Evolutionary conservation across 2,888 invertebrate genomes (phyloP).

Genomic region (Zootermopsis nevadensis): DNA sequence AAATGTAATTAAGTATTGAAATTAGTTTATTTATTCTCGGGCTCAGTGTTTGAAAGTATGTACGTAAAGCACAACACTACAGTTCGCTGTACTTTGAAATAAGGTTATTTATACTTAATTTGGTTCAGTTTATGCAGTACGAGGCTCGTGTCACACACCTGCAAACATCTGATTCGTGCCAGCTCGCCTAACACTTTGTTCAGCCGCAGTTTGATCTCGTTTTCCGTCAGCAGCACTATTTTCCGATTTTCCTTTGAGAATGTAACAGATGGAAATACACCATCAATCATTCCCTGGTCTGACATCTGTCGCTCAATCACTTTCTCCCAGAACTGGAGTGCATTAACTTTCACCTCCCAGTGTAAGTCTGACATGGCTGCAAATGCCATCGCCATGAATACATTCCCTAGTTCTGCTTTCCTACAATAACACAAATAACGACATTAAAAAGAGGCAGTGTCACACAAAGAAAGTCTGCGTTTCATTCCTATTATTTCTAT

Average conservation of each 20-base stretch:
- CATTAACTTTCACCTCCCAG: conserved; percentile 83
- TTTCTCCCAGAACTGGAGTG: conserved; percentile 78
- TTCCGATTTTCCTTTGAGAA: conserved; percentile 83
- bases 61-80: no score
- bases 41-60: no score
- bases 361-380: conserved; percentile 79
- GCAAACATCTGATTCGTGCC: conserved; percentile 76
- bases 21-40: no score
- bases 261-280: conserved; percentile 80
- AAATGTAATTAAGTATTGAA: no score
- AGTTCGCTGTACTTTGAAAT: no score
- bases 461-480: no score
- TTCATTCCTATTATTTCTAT: no score
- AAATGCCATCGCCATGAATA: conserved; percentile 74
- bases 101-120: no score
- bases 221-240: conserved; percentile 77
- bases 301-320: conserved; percentile 74
- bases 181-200: conserved; percentile 75
- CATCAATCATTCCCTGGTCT: conserved; percentile 87
- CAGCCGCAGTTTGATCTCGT: conserved; percentile 74
- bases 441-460: neutral
- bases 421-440: conserved; percentile 54
- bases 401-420: conserved; percentile 64
- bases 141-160: conserved; percentile 65
- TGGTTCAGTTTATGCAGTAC: no score